These are phyloP conservation scores for Orthosia gracilis DNA, from an alignment of 2,888 invertebrate species.

Conservation along the genomic window DNA sequence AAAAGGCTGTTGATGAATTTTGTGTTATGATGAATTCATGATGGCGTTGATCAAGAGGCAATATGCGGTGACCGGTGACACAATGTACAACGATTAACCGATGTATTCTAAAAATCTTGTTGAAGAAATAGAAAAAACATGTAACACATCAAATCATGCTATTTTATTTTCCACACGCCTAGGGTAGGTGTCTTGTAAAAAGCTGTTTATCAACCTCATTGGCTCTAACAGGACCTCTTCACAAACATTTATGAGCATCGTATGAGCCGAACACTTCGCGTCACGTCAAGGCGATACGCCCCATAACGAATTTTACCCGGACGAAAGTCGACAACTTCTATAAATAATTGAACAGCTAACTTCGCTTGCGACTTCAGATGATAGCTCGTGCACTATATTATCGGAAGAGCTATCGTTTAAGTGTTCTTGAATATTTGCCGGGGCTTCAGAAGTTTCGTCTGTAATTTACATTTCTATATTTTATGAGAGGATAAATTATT, in stretches of 20 bases:
- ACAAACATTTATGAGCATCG: conserved; percentile 39
- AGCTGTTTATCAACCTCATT: conserved; percentile 20
- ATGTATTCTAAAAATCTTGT: too few relatives aligned
- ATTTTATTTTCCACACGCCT: not conserved
- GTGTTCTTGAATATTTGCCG: conserved; percentile 59
- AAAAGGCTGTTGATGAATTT: too few relatives aligned
- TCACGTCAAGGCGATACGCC: conserved; percentile 26
- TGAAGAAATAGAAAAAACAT: too few relatives aligned
- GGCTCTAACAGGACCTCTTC: conserved; percentile 16
- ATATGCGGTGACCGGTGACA: not conserved
- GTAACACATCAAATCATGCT: not conserved
- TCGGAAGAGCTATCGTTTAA: conserved; percentile 58
- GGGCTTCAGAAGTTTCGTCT: conserved; percentile 45
- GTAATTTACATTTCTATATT: conserved; percentile 62
- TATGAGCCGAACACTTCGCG: conserved; percentile 14
- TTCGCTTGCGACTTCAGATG: conserved; percentile 65
- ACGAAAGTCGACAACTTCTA: conserved; percentile 64
- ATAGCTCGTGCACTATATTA: conserved; percentile 67
- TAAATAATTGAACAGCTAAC: conserved; percentile 74
- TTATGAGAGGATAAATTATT: conserved; percentile 57
- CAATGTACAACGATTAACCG: not conserved
- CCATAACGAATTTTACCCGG: conserved; percentile 52
- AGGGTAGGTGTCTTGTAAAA: not conserved
- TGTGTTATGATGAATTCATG: not conserved
- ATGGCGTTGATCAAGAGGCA: not conserved